These are phyloP conservation scores for Cheilosia vulpina DNA, from an alignment of 2,888 invertebrate genomes.

Conservation along the genomic window DNA sequence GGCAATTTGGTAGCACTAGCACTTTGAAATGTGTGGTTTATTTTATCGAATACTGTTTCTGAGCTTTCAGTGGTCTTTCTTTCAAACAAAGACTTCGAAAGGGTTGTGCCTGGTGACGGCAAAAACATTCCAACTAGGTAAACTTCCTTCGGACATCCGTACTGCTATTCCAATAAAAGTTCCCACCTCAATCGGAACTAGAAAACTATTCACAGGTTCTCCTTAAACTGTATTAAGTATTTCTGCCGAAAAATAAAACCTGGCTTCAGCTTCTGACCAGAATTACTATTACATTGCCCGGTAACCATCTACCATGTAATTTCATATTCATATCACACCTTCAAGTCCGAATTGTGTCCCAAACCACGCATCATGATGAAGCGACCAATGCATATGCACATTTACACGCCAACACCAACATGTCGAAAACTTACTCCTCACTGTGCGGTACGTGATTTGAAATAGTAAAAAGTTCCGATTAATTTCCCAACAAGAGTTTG, in stretches of 20 bases:
- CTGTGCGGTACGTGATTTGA: constrained; percentile 54
- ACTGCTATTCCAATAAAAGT: too few species aligned
- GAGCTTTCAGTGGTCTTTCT: too few species aligned
- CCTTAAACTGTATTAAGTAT: background rate
- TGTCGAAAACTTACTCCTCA: constrained; percentile 66
- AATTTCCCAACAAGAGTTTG: constrained; percentile 64
- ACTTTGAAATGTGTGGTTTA: too few species aligned
- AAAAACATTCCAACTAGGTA: too few species aligned
- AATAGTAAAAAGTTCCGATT: constrained; percentile 61
- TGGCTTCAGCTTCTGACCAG: background rate
- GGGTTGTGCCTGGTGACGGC: too few species aligned
- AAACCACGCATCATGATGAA: constrained; percentile 32
- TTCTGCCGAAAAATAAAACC: background rate
- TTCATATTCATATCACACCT: constrained; percentile 65
- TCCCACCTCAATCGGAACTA: too few species aligned
- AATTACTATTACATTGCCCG: constrained; percentile 17
- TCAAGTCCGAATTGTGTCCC: constrained; percentile 50
- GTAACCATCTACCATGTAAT: background rate
- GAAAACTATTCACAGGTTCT: background rate
- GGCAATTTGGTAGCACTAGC: too few species aligned
- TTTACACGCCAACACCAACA: constrained; percentile 57
- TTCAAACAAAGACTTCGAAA: too few species aligned
- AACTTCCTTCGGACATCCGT: too few species aligned
- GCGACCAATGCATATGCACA: constrained; percentile 42
- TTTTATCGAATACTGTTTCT: too few species aligned